Evolutionary conservation across 1,140 invertebrate genomes (phyloP), one percentile per base, ranked within the genome.

Genomic region (Ceratosolen fusciceps): DNA sequence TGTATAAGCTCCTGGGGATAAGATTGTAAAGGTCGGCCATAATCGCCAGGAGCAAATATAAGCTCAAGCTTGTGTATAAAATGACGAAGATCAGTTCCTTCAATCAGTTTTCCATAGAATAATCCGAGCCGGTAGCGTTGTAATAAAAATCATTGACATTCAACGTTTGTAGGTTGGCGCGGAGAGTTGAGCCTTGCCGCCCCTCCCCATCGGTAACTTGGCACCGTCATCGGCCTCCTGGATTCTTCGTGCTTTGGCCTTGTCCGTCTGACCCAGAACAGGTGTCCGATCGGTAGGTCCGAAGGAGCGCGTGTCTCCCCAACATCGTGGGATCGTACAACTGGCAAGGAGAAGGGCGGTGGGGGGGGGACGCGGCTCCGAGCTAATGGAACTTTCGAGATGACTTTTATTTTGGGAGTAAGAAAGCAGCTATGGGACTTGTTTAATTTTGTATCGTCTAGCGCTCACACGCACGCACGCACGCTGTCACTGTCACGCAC

Each of bases 171-270:
- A 47, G 43, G 43, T 16, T 47, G 43, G 16, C 43, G 8, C 43
- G 43, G 16, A n/a, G n/a, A n/a, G n/a, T n/a, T n/a, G n/a, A n/a
- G n/a, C n/a, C n/a, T n/a, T n/a, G n/a, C n/a, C 39, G 5, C 39
- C 39, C 39, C 39, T 43, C 19, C 49, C 49, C 49, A 16, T 52
- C 49, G 9, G n/a, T n/a, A 2, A 52, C 49, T 16, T 16, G 49
- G 19, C 21, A 3, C 31, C n/a, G 31, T 2, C 7, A 26, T 8
- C 19, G 60, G 26, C 31, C 34, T 37, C 34, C 73, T 76, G 67
- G 71, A 81, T 84, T 84, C 83, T 83, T 83, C 67, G 72, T 24
- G 75, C 83, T 83, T 79, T 82, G 82, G 82, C 83, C 85, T 87
- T 86, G 82, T 75, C 73, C 72, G 72, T 75, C 67, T 82, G 82